A percentile compares a stretch with the other conserved stretches of the same genome.
These are phyloP conservation scores for Cecropterus lyciades DNA, from an alignment of 1,140 invertebrate genomes.

Conservation along the genomic window DNA sequence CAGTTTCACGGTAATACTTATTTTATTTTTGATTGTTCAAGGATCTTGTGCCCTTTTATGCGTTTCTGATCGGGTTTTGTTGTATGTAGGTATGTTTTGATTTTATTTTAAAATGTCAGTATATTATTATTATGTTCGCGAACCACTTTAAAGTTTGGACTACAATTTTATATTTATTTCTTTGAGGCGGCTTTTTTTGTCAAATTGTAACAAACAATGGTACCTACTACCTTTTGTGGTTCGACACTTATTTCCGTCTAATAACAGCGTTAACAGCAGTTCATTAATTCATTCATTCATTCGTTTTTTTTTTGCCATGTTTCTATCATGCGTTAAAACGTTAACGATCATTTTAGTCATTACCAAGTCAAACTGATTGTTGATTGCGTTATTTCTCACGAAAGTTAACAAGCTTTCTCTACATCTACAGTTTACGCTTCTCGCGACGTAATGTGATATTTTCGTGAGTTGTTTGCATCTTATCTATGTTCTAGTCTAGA, in stretches of 20 bases:
- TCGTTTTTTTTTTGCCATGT: too few relatives aligned
- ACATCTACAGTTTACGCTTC: not conserved
- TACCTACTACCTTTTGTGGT: too few relatives aligned
- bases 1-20: not conserved
- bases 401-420: not conserved
- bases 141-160: too few relatives aligned
- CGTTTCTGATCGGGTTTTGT: not conserved
- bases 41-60: not conserved
- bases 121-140: too few relatives aligned
- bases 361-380: not conserved
- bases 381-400: not conserved
- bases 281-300: too few relatives aligned
- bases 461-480: not conserved
- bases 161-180: too few relatives aligned
- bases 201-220: too few relatives aligned
- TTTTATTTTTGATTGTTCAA: constrained; percentile 1
- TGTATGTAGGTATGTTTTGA: too few relatives aligned
- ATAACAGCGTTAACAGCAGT: too few relatives aligned
- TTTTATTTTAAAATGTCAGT: too few relatives aligned
- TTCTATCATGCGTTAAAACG: not conserved
- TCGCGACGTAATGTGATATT: not conserved
- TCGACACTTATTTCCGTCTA: too few relatives aligned
- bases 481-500: not conserved
- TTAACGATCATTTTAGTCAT: not conserved
- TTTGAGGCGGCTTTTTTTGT: too few relatives aligned